Evolutionary conservation across 2,113 vertebrate species (phyloP), one percentile per base, ranked within the genome.

Genomic region (Gulo gulo): DNA sequence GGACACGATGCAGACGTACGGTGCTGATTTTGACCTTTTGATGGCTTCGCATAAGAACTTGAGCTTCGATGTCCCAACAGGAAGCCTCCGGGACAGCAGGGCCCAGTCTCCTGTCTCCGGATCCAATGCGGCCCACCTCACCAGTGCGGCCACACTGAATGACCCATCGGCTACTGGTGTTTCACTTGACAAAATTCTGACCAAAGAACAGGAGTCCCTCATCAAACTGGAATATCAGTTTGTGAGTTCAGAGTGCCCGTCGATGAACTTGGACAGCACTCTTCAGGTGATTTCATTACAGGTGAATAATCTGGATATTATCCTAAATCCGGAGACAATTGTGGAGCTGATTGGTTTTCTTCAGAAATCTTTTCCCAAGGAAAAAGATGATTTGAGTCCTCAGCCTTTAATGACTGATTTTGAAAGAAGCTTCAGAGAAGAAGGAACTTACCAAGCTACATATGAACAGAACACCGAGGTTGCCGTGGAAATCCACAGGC

Each of bases 311-410:
- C 74, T 99, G 97, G 99, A 99, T 98, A 99, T 99, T 73, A 99
- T 99, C 96, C 99, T 99, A 47, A 99, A 99, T 97, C 99, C 99
- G 29, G 99, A 99, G 98, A 99, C 99, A 6, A 99, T 99, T n/a
- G 99, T 99, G 91, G 99, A 99, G 96, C 98, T 99, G 20, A 99
- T 99, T 10, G 99, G 99, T 55, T 99, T 99, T 96, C 99, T 99
- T 65, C 99, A 99, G 78, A 99, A 99, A 83, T 99, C 99, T 55
- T 99, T 99, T 95, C 99, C 99, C 0, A 99, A 99, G 97, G 99
- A 99, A 69, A 99, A 99, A 80, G 99, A 98, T 74, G 98, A 99
- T 50, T 98, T 98, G 79, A 99, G 99, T 42, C 98, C 99, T 84
- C 99, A 99, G 52, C 99, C 99, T 69, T 96, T 99, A 83, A 34